A percentile compares a stretch with the other conserved stretches of the same genome.
Conservation (phyloP, 2,113 vertebrate species). For the Chloropsis cyanopogon region DNA sequence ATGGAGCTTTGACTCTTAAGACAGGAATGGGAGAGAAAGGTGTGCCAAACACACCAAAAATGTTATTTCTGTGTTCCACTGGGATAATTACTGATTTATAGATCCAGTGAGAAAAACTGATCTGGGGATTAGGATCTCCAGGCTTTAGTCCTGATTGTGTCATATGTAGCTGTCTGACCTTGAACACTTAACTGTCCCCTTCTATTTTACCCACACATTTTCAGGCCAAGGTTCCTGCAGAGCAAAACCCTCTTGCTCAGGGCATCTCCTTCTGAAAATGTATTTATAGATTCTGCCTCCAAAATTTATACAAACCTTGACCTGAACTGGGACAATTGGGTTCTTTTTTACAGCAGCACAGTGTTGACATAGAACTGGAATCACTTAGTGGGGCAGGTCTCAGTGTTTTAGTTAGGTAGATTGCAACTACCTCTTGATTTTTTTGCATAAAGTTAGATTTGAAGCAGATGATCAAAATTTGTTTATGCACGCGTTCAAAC, state of each 20-base stretch:
- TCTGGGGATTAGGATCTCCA: background rate
- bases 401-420: background rate
- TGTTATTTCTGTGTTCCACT: background rate
- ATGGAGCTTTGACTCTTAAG: background rate
- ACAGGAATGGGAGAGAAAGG: background rate
- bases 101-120: background rate
- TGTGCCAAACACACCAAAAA: background rate
- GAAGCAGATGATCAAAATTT: constrained; percentile 24
- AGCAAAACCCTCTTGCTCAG: background rate
- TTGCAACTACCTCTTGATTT: background rate
- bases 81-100: background rate
- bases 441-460: constrained; percentile 22
- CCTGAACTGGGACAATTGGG: background rate
- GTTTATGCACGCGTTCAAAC: background rate
- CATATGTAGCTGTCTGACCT: background rate
- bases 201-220: background rate
- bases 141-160: background rate
- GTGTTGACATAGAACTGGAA: background rate
- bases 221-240: background rate
- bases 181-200: background rate
- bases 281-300: background rate
- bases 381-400: background rate
- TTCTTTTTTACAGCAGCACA: background rate
- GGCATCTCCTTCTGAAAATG: background rate
- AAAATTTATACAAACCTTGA: background rate